These are phyloP conservation scores for Deroptyus accipitrinus DNA, from an alignment of 2,113 vertebrate genomes.

Conservation along the genomic window DNA sequence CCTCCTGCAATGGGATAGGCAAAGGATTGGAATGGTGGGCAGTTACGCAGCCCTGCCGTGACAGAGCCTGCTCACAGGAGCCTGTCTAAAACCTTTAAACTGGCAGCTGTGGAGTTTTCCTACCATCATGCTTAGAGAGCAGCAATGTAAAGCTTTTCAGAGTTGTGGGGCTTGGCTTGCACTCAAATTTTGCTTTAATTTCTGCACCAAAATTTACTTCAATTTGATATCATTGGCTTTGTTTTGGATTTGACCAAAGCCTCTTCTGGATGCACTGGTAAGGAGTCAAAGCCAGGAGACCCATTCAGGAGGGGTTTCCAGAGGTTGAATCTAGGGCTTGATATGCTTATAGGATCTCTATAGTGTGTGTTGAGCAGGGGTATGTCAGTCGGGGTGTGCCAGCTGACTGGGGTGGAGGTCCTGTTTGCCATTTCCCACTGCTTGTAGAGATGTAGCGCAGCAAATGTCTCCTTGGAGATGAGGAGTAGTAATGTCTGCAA, in stretches of 20 bases:
- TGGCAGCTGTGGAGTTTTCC: neutral
- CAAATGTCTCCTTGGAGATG: neutral
- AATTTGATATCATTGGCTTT: neutral
- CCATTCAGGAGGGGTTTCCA: neutral
- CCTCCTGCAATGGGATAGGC: neutral
- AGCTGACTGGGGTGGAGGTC: neutral
- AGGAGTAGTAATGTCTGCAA: neutral
- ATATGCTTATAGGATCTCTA: neutral
- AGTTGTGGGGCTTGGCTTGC: neutral
- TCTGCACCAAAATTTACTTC: neutral
- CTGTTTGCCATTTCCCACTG: neutral
- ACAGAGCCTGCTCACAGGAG: neutral
- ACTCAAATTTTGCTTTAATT: neutral
- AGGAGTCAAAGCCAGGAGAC: neutral
- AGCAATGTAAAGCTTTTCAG: neutral
- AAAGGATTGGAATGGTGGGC: neutral
- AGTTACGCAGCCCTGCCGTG: neutral
- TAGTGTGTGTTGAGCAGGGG: neutral
- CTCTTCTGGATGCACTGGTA: neutral
- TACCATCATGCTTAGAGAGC: neutral
- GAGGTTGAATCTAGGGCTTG: neutral
- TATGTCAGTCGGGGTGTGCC: rapidly evolving
- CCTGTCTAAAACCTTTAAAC: neutral
- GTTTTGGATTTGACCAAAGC: neutral
- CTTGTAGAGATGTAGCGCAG: neutral